Base-by-base conservation (phyloP, 2,797 vertebrate genomes). In the Etheostoma perlongum region DNA sequence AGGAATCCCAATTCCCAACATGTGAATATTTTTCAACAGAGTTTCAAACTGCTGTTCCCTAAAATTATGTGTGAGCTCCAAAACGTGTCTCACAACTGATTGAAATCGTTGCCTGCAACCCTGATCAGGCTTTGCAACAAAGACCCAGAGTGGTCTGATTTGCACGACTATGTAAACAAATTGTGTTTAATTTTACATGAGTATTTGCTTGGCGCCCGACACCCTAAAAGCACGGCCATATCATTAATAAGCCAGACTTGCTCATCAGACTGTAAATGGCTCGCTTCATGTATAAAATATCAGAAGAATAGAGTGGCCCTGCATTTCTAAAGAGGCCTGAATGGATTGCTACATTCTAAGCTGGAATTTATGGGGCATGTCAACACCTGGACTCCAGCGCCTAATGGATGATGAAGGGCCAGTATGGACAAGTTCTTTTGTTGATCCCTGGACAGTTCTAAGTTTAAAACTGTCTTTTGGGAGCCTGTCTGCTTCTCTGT, bases 211-310 rank as follows among this genome's bases (percentile, higher is more conserved):
- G 90, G 91, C 86, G 90, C 91, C 87, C 78, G 82, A 93, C 91
- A 90, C 90, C 89, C 79, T 90, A 89, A 93, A 88, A 93, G 92
- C 88, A 88, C 71, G 67, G 84, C 81, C 89, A 76, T 87, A 86
- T 91, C 88, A 88, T 93, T 93, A 95, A 94, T 94, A 93, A 91
- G 92, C 86, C 88, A 93, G 86, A 90, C 89, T 86, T 90, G 93
- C 91, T 94, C 92, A 94, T 94, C 92, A 91, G 93, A 93, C 94
- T 89, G 90, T 91, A 93, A 93, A 91, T 89, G 90, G 86, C 82
- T 86, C 73, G 55, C 90, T 91, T 94, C 92, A 95, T 94, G 88
- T 93, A 93, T 95, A 91, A 95, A 91, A 91, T 81, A 94, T 93
- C 84, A 89, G 91, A 89, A 72, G 79, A 84, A 80, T 72, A 76